Base-by-base conservation (phyloP, 2,113 vertebrate genomes). In the Erythrolamprus reginae region DNA sequence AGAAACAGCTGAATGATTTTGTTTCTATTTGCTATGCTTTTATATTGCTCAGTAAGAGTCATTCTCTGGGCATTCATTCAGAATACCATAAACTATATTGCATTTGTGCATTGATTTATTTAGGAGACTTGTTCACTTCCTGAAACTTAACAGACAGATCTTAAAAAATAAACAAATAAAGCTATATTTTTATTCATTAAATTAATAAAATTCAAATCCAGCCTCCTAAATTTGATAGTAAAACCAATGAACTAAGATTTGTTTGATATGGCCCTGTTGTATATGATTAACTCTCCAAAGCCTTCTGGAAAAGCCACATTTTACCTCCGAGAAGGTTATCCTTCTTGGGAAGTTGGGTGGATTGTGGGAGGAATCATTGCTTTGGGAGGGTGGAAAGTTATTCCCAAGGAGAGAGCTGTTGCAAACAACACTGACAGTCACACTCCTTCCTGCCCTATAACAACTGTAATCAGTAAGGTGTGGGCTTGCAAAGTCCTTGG, bases 301-400 rank as follows among this genome's bases (percentile, higher is more conserved):
- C 70, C 21, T 77, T 77, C 70, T 77, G 70, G 17, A 77, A 77
- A 42, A 77, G 33, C 70, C 17, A 77, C 7, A 19, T 77, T 77
- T 77, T 19, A 42, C 33, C 70, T 21, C 17, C 7, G 1, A 77
- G 70, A 77, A 77, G 70, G 17, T 19, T 7, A 21, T 65, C 50
- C 50, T 50, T 50, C 50, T 50, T 3, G 4, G 17, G 0, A 33
- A 0, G 0, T n/a, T n/a, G n/a, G n/a, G n/a, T n/a, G 5, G 17
- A 5, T 45, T 45, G 45, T 5, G 17, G 61, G 12, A 33, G 2
- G 17, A 77, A 77, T 42, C 33, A 33, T 42, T 38, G 70, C 17
- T 77, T 77, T 33, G 1, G 2, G 13, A n/a, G 17, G 70, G 7
- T 7, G 3, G 56, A 0, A 77, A 42, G 3, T 2, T 77, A 77